Percentiles rank a stretch among this genome's conserved stretches.
phyloP scores from a whole-genome alignment of 2,113 vertebrate species.

The Trogon surrucura region DNA sequence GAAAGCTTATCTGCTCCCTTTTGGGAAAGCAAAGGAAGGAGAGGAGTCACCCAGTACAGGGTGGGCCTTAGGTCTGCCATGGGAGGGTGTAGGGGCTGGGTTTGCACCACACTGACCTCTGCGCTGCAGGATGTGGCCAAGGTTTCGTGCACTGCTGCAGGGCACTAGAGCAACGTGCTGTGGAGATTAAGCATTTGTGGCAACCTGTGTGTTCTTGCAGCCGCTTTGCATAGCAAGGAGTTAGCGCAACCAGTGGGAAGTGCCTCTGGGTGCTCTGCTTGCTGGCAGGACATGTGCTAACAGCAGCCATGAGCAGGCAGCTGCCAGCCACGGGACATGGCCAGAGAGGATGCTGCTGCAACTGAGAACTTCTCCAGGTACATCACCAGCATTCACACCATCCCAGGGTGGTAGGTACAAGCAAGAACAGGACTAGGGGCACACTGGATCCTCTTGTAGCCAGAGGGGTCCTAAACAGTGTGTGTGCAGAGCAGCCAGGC shows the following conservation, averaged over 20 bases:
- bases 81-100: neutral
- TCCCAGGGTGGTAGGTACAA: fast-evolving
- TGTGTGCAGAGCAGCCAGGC: neutral
- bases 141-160: neutral
- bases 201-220: neutral
- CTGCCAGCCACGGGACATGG: neutral
- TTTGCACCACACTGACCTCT: neutral
- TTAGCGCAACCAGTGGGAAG: neutral
- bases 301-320: neutral
- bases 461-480: neutral
- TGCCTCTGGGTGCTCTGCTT: neutral
- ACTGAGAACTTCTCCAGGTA: fast-evolving
- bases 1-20: neutral
- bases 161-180: fast-evolving
- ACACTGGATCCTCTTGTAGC: neutral
- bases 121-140: neutral
- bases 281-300: neutral
- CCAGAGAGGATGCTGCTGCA: neutral
- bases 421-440: neutral
- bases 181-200: neutral
- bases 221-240: fast-evolving
- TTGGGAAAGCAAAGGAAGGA: neutral
- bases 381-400: neutral
- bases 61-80: fast-evolving
- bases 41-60: fast-evolving